Percentiles rank a stretch among this genome's conserved stretches.
These are phyloP conservation scores for Larimichthys polyactis DNA, from an alignment of 2,113 vertebrate species.

Conservation along the genomic window DNA sequence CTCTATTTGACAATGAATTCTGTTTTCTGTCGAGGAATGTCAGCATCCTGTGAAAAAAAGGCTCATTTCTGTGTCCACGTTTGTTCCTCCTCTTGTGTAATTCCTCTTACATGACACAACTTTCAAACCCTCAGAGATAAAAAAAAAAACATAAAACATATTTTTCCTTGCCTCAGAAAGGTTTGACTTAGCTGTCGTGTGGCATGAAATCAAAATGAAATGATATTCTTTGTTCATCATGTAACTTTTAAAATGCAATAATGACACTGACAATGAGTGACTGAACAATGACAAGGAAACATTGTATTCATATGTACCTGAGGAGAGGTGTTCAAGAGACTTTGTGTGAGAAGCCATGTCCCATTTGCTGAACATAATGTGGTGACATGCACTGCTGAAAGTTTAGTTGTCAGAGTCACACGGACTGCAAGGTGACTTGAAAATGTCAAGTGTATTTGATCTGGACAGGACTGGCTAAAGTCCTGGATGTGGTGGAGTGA, in stretches of 20 bases:
- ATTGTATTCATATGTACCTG: not conserved
- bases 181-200: constrained; percentile 4
- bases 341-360: not conserved
- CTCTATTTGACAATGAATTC: not conserved
- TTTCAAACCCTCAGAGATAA: not conserved
- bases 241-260: not conserved
- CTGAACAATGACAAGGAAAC: not conserved
- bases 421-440: not conserved
- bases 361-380: not conserved
- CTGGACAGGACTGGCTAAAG: not conserved
- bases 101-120: not conserved
- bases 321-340: not conserved
- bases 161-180: constrained; percentile 11
- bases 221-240: not conserved
- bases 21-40: not conserved
- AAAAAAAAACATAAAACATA: not conserved
- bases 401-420: not conserved
- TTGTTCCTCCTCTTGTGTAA: constrained; percentile 2
- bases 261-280: not conserved
- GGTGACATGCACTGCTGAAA: not conserved
- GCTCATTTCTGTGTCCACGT: not conserved
- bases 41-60: constrained; percentile 3
- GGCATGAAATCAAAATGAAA: not conserved
- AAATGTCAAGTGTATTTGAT: not conserved
- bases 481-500: not conserved